Conservation (phyloP, 2,113 vertebrate species). For the Gnathonemus longibarbis region DNA sequence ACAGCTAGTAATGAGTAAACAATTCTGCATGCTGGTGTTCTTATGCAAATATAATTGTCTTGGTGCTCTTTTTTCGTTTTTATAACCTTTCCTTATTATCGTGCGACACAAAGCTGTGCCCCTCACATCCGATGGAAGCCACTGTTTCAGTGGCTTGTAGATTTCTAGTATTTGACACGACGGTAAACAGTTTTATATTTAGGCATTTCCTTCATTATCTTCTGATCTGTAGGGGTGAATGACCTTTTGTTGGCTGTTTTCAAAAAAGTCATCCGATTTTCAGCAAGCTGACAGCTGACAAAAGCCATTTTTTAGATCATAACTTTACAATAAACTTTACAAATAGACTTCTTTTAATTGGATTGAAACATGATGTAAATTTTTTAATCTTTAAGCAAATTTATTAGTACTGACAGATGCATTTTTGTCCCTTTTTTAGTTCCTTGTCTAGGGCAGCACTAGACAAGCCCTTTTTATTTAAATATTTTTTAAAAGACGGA, state of each 20-base stretch:
- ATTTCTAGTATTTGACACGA: not conserved
- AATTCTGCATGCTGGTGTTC: not conserved
- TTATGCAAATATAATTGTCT: not conserved
- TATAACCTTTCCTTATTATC: not conserved
- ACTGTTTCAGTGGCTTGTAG: not conserved
- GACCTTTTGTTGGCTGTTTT: not conserved
- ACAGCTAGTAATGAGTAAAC: not conserved
- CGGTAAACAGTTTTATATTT: not conserved
- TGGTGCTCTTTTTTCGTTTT: not conserved
- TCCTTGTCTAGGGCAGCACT: not conserved
- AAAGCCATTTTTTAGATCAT: not conserved
- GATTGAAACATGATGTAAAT: not conserved
- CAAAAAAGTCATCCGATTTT: not conserved
- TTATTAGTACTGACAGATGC: not conserved
- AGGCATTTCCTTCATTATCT: not conserved
- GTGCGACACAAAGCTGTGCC: not conserved
- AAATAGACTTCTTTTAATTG: not conserved
- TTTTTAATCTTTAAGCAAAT: not conserved
- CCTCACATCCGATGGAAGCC: not conserved
- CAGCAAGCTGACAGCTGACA: not conserved
- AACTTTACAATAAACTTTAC: not conserved
- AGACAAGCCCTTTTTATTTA: not conserved
- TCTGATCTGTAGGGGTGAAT: not conserved
- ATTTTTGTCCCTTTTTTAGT: not conserved
- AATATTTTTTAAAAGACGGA: not conserved